Base-by-base conservation (phyloP, 2,113 vertebrate species). In the Mesocricetus auratus region DNA sequence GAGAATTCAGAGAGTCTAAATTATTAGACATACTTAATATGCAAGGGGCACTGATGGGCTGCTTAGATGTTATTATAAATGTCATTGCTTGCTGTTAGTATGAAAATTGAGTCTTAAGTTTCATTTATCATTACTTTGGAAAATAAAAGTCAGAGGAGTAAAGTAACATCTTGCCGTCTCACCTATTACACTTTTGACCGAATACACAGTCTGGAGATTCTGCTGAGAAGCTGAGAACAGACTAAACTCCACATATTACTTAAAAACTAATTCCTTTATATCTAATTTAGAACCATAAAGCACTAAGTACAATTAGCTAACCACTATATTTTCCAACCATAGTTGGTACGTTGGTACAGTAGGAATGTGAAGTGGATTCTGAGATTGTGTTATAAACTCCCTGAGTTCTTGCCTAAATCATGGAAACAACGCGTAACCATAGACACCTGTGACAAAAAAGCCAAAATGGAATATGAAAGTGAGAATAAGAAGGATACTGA, bases 51-150 rank as follows among this genome's bases (percentile, higher is more conserved):
- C 26, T 53, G 16, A 78, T 19, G 24, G 53, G 33, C 5, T 69
- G 19, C 26, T 93, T 86, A 47, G 8, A 94, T 29, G 17, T 82
- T n/a, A 21, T 77, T 95, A 91, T 19, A 92, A 75, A 56, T 60
- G 66, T 75, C 36, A 73, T 66, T 94, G 16, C n/a, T 58, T 88
- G 19, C 3, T 3, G 50, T 71, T 58, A 36, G 13, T 50, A 39
- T 56, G 17, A 96, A 62, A 82, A 64, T 36, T 79, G 50, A 6
- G 7, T 94, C 24, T 62, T 66, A 50, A 17, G 74, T 19, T 73
- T 83, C 17, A 58, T 12, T 2, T 69, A 33, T 45, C 62, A 58
- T 74, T 94, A 47, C 56, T 31, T 22, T 42, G 39, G 13, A 74
- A 16, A 77, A 64, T 10, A 47, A 29, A 66, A 91, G 13, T 50